Base-by-base conservation (phyloP, 1,140 invertebrate species). In the Lepidurus arcticus region DNA sequence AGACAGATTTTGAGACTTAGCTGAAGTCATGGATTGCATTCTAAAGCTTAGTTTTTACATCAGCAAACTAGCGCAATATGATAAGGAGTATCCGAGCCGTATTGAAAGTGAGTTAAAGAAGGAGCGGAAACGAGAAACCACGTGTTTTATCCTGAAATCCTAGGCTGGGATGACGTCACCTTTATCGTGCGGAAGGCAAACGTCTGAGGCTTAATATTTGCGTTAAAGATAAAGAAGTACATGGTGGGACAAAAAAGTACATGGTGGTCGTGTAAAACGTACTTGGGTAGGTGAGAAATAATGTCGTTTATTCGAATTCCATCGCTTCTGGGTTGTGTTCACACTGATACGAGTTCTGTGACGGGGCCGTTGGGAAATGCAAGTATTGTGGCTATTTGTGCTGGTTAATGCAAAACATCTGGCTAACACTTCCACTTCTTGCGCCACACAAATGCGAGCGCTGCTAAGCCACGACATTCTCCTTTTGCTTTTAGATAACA, bases 391-490 rank as follows among this genome's bases (percentile, higher is more conserved):
- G 13, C 6, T 8, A 65, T 65, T 65, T 7, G 21, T 21, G 53
- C 53, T 65, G 9, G 53, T 65, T 21, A 65, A 65, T 65, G 53
- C 53, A 21, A 65, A 65, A 65, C 16, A n/a, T 65, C 21, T 65
- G 13, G 53, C 53, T 7, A 65, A 65, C 53, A 65, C 53, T 65
- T 65, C 53, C 53, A 65, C 16, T 21, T 65, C 53, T 9, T 9
- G 53, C 16, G 53, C 53, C 21, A 65, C 53, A 65, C n/a, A 65
- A n/a, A 21, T 65, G 16, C 53, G 16, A 65, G 8, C n/a, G 13
- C n/a, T 65, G 53, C 53, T 9, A 65, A 65, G 53, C 53, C 53
- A 65, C 16, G 4, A 65, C 53, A 65, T 65, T 65, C 53, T 65
- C 34, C 34, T 34, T 34, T 34, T 34, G 2, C 34, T 34, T 3